Evolutionary conservation across 1,140 invertebrate genomes (phyloP), one percentile per base, ranked within the genome.

Genomic region (Bombus polaris): DNA sequence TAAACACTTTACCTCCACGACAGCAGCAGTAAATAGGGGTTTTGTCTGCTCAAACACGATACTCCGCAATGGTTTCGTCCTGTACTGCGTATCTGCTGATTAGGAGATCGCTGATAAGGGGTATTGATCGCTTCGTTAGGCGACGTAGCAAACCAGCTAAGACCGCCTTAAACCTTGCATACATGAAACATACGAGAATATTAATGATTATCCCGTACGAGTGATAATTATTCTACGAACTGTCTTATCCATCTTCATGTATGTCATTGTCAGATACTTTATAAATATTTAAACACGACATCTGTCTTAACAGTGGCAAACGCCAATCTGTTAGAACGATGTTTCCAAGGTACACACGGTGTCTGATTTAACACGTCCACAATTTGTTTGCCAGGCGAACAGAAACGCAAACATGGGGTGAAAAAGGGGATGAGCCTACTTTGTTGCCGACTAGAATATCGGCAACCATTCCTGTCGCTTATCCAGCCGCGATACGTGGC

Each of bases 101-200:
- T 86, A 90, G 80, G 42, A 68, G 87, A 88, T 88, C 81, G 73
- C 65, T 75, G 87, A 90, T 88, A 91, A 89, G 79, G 81, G 62
- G 74, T 79, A 92, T 92, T 87, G 91, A 91, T 91, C 87, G 87
- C 80, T 92, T 92, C 91, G 89, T 92, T 92, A 90, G 71, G 81
- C 71, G 44, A 78, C 73, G 42, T 8, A 22, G 57, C 68, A 83
- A 72, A 42, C 47, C 59, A 68, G 76, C 44, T 39, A 53, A 57
- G 84, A 74, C 71, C 42, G 37, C 65, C 22, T n/a, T n/a, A 37
- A 32, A 70, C 76, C 57, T 72, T 39, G 68, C 42, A 28, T 35
- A 39, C 66, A 22, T 12, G 53, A 72, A 28, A 80, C 32, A 47
- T 39, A 71, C 42, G 47, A 8, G 65, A 25, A 39, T 42, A 80